These are phyloP conservation scores for Passer domesticus DNA, from an alignment of 2,113 vertebrate species.

Conservation along the genomic window DNA sequence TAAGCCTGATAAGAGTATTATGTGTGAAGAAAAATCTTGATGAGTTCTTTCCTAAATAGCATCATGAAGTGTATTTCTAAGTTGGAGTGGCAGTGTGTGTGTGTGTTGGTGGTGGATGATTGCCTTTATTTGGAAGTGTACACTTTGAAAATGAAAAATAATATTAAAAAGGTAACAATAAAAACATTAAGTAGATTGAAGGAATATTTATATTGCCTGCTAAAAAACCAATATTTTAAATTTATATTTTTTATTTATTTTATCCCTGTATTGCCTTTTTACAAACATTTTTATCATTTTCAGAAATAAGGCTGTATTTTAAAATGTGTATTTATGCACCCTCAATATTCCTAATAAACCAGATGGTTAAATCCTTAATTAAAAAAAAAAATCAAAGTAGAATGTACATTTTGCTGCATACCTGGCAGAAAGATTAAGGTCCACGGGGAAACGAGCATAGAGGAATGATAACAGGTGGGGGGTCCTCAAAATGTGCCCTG, in stretches of 20 bases:
- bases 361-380: fast-evolving
- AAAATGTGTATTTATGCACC: background rate
- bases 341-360: background rate
- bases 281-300: background rate
- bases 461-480: fast-evolving
- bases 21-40: background rate
- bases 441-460: background rate
- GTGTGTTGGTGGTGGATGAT: background rate
- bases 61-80: background rate
- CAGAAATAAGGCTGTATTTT: background rate
- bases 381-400: background rate
- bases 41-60: background rate
- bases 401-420: background rate
- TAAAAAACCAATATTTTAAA: background rate
- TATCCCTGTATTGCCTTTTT: background rate
- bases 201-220: background rate
- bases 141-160: background rate
- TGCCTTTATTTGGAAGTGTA: background rate
- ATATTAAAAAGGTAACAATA: background rate
- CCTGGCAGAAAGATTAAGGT: background rate
- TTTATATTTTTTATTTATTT: background rate
- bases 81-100: fast-evolving
- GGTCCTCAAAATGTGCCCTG: background rate
- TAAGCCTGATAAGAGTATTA: background rate
- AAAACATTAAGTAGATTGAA: background rate